Base-by-base conservation (phyloP, 2,113 vertebrate species). In the Ptilonorhynchus violaceus region DNA sequence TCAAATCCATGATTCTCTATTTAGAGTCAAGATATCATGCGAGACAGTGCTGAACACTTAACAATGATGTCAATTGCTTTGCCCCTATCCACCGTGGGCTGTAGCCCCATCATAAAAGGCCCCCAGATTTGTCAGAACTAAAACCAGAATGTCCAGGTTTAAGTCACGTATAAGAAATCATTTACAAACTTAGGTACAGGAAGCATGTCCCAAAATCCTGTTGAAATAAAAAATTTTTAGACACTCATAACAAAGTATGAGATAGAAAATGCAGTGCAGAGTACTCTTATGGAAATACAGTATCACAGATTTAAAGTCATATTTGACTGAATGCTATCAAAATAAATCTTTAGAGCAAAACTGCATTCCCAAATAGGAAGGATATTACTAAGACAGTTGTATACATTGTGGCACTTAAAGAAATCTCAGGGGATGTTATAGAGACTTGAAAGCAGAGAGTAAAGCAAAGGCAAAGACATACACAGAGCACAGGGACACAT, bases 31-130 rank as follows among this genome's bases (percentile, higher is more conserved):
- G 27, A 37, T 24, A 13, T 23, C 28, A 9, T 24, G 5, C 0
- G 4, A 50, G 12, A 59, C 18, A 59, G 44, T 28, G 37, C 1
- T 44, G 46, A 52, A 59, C 0, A 0, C 7, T 39, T 59, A n/a
- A n/a, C n/a, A n/a, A 39, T 59, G 1, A 68, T 12, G 8, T 10
- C 23, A 52, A 3, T 17, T 60, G 3, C 16, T 68, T 82, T 68
- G 15, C 6, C 20, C 28, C 13, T 52, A 7, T 30, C 23, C 16
- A 39, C 13, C 15, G 46, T n/a, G 5, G 23, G 31, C 6, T n/a
- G 27, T 13, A 25, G n/a, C 3, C 15, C 24, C 39, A 25, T 31
- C 58, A 31, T 8, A 35, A 56, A 55, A 64, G 30, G 8, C 20
- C 6, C 20, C 9, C 13, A 60, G 6, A 60, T 30, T 20, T 52